A percentile compares a stretch with the other conserved stretches of the same genome.
These are phyloP conservation scores for Drosophila mimetica DNA, from an alignment of 2,888 invertebrate species.

Conservation along the genomic window DNA sequence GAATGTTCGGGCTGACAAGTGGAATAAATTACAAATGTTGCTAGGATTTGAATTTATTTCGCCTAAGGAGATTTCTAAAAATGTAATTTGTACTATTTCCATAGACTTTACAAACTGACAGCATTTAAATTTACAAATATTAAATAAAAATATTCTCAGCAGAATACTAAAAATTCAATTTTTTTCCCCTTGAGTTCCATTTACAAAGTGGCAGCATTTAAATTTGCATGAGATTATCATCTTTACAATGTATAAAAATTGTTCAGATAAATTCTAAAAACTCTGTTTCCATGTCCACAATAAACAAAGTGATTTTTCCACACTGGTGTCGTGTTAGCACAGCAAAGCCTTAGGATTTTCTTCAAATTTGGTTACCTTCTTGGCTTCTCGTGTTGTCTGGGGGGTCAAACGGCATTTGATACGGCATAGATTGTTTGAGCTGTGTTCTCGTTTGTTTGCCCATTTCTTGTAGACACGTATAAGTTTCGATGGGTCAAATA, in stretches of 20 bases:
- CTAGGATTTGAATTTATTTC: too few relatives aligned
- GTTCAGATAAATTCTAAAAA: background rate
- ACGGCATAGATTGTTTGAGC: conserved; percentile 33
- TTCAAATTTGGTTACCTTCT: conserved; percentile 30
- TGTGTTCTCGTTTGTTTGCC: conserved; percentile 28
- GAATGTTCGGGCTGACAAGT: background rate
- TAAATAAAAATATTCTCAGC: background rate
- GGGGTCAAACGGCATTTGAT: conserved; percentile 30
- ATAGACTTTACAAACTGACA: background rate
- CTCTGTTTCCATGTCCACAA: background rate
- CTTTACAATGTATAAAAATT: background rate
- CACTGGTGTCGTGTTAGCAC: conserved; percentile 3
- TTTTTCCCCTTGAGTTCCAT: too few relatives aligned
- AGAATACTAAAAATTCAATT: too few relatives aligned
- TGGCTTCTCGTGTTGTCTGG: conserved; percentile 4
- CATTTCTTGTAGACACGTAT: conserved; percentile 40
- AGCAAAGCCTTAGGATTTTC: conserved; percentile 11
- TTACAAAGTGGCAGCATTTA: background rate
- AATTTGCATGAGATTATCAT: background rate
- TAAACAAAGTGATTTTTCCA: background rate
- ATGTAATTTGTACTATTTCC: too few relatives aligned
- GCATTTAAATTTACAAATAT: background rate
- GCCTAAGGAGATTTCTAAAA: too few relatives aligned
- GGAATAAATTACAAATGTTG: background rate
- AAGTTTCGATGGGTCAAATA: conserved; percentile 46